Conservation (phyloP, 2,113 vertebrate species). For the Pomatostomus ruficeps region DNA sequence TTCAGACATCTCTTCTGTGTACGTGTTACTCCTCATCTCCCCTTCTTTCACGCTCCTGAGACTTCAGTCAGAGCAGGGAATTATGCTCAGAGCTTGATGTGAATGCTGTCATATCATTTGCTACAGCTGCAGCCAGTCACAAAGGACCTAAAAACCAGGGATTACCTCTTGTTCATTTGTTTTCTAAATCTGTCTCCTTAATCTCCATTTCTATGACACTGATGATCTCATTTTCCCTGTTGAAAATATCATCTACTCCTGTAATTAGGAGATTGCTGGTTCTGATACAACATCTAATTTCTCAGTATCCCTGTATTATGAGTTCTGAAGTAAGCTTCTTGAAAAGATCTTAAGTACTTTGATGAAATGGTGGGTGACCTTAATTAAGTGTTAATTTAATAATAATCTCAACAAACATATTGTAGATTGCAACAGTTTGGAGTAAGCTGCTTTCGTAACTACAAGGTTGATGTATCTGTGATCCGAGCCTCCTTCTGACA, state of each 20-base stretch:
- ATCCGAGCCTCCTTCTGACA: neutral
- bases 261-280: constrained; percentile 45
- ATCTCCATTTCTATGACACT: constrained; percentile 52
- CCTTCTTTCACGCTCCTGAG: neutral
- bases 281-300: constrained; percentile 10
- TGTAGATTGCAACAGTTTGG: neutral
- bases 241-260: constrained; percentile 30
- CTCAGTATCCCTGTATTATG: neutral
- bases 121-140: constrained; percentile 38
- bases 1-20: neutral
- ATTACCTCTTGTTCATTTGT: constrained; percentile 51
- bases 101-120: neutral
- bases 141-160: constrained; percentile 36
- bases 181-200: constrained; percentile 44
- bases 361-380: neutral
- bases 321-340: constrained; percentile 1
- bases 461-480: neutral
- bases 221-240: constrained; percentile 46
- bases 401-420: neutral
- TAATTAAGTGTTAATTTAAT: constrained; percentile 15
- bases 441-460: neutral
- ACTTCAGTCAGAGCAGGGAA: neutral
- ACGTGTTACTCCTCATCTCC: neutral
- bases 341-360: neutral
- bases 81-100: neutral